Evolutionary conservation across 2,113 vertebrate species (phyloP), one percentile per base, ranked within the genome.

Genomic region (Dissostichus mawsoni): DNA sequence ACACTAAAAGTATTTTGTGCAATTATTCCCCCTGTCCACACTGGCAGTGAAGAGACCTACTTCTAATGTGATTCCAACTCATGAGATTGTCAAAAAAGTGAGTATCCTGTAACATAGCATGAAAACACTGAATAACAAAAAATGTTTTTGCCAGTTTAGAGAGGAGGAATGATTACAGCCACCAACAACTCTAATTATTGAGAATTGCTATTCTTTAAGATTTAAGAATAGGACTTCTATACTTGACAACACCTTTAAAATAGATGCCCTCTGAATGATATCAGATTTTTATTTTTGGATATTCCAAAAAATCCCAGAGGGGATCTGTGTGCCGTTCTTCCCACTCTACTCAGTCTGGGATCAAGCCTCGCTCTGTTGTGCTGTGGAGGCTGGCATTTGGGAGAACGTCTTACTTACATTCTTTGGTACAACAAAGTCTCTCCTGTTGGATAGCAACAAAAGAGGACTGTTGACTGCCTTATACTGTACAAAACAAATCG

Each of bases 351-450:
- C 14, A 8, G 0, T 56, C 6, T 11, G 62, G 67, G 53, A 76
- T 78, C 55, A 47, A 71, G 57, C 33, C 41, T 48, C 2, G 4
- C 50, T 75, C 45, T 61, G 52, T 56, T 82, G 25, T 73, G 52
- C 12, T 48, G 69, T n/a, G 76, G 65, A 25, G 78, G 72, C 67
- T 82, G 78, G 44, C 41, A 71, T 80, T 79, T 82, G 70, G 68
- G 67, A 84, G 10, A 66, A 83, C 10, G 0, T 18, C 36, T 10
- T 41, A 55, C 20, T 65, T 36, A 17, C 71, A 68, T 58, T 73
- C 47, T 78, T 68, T 63, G 72, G 44, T 33, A 65, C 67, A 75
- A 91, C 90, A 94, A 88, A 74, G 73, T 70, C 29, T 65, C 36
- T 62, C 11, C 55, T 88, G 76, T 91, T 76, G 36, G 41, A 52